A percentile compares a stretch with the other conserved stretches of the same genome.
Conservation (phyloP, 2,797 vertebrate species). For the Sebastes jordani region DNA sequence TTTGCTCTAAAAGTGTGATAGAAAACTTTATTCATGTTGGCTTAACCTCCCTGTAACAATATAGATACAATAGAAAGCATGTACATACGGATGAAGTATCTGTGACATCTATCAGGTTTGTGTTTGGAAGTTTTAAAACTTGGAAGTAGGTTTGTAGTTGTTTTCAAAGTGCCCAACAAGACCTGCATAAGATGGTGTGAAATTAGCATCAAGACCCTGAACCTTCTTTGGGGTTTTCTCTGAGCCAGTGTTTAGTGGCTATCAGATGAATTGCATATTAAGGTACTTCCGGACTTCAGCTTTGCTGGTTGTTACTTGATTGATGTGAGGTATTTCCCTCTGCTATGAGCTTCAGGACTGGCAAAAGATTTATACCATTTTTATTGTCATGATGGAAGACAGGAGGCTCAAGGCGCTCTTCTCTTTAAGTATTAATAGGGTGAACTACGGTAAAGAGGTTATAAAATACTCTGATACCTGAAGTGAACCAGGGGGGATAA, state of each 20-base stretch:
- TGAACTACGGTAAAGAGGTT: slow-evolving; percentile 47
- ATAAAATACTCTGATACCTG: slow-evolving; percentile 58
- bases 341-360: slow-evolving; percentile 16
- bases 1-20: background rate
- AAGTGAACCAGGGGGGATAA: slow-evolving; percentile 56
- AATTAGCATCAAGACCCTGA: background rate
- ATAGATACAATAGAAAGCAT: background rate
- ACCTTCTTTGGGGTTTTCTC: background rate
- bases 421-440: slow-evolving; percentile 69
- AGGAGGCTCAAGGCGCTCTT: slow-evolving; percentile 45
- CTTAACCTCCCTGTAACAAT: background rate
- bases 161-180: background rate
- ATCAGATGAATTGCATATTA: slow-evolving; percentile 8
- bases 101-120: background rate
- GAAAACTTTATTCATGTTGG: background rate
- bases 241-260: background rate
- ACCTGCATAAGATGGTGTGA: background rate
- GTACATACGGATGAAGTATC: background rate
- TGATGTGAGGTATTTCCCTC: slow-evolving; percentile 35
- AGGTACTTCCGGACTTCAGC: background rate
- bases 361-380: slow-evolving; percentile 38
- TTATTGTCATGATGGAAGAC: slow-evolving; percentile 47
- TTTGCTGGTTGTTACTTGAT: slow-evolving; percentile 37
- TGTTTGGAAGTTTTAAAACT: background rate
- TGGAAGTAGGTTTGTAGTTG: background rate